These are phyloP conservation scores for Pygoscelis adeliae DNA, from an alignment of 2,113 vertebrate species.

Conservation along the genomic window DNA sequence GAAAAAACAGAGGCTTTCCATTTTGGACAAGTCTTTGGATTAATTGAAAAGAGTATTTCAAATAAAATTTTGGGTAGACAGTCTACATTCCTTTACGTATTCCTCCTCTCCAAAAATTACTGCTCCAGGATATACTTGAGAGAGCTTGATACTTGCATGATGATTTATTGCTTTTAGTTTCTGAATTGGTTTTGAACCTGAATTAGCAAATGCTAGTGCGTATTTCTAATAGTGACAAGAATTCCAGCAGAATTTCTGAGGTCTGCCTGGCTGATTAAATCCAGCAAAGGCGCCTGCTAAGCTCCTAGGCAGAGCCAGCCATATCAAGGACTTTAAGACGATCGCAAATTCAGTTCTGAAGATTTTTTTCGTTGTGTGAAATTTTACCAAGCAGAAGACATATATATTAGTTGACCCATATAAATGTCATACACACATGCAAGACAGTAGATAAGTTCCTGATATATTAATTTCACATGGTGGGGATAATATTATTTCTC, in stretches of 20 bases:
- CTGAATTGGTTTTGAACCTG: background rate
- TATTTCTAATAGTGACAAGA: slow-evolving; percentile 25
- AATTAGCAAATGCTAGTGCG: background rate
- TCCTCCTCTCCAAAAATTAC: slow-evolving; percentile 30
- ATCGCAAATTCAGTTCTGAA: background rate
- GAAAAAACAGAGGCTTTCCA: background rate
- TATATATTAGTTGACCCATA: background rate
- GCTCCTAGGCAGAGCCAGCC: background rate
- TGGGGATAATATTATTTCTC: background rate
- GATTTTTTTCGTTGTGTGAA: background rate
- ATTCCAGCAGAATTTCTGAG: slow-evolving; percentile 35
- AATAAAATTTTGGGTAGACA: slow-evolving; percentile 43
- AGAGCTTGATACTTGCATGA: background rate
- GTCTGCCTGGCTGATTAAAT: slow-evolving; percentile 30
- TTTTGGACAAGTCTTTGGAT: background rate
- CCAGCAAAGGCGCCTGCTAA: slow-evolving; percentile 1
- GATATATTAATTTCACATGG: slow-evolving; percentile 2
- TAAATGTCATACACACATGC: background rate
- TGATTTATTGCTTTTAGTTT: slow-evolving; percentile 51
- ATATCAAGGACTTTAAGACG: background rate
- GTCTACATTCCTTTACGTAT: slow-evolving; percentile 37
- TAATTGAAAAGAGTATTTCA: background rate
- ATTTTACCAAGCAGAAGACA: background rate
- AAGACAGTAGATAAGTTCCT: background rate
- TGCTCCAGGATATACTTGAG: slow-evolving; percentile 17